Conservation (phyloP, 2,888 invertebrate genomes). For the Brachypterus glaber region DNA sequence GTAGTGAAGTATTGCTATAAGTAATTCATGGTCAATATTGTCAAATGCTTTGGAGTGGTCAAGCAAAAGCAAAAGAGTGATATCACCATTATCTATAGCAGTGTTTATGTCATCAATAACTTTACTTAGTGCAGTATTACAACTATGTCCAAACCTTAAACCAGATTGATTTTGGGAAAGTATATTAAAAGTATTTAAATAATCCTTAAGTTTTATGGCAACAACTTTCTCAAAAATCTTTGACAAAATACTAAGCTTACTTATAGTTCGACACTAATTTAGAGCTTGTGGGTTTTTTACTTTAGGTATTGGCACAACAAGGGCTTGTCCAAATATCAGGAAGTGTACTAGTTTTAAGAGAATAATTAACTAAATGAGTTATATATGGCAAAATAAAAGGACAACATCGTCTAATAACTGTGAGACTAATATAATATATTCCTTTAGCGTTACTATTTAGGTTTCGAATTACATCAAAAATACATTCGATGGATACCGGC, state of each 20-base stretch:
- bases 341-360: too few species aligned
- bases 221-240: neutral
- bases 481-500: neutral
- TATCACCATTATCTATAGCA: neutral
- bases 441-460: too few species aligned
- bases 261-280: too few species aligned
- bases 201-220: neutral
- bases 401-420: neutral
- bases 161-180: neutral
- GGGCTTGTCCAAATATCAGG: too few species aligned
- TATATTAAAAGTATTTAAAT: constrained; percentile 1
- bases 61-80: neutral
- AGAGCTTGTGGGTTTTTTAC: neutral
- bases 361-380: too few species aligned
- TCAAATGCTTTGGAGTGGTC: neutral
- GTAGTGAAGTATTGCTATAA: neutral
- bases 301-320: too few species aligned
- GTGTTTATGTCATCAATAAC: constrained; percentile 3
- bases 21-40: neutral
- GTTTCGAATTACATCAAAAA: neutral
- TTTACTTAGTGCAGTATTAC: neutral
- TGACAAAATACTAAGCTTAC: neutral
- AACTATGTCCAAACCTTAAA: constrained; percentile 1
- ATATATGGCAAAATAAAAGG: neutral
- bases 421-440: too few species aligned